These are phyloP conservation scores for Cerastoderma edule DNA, from an alignment of 2,888 invertebrate species.

Conservation along the genomic window DNA sequence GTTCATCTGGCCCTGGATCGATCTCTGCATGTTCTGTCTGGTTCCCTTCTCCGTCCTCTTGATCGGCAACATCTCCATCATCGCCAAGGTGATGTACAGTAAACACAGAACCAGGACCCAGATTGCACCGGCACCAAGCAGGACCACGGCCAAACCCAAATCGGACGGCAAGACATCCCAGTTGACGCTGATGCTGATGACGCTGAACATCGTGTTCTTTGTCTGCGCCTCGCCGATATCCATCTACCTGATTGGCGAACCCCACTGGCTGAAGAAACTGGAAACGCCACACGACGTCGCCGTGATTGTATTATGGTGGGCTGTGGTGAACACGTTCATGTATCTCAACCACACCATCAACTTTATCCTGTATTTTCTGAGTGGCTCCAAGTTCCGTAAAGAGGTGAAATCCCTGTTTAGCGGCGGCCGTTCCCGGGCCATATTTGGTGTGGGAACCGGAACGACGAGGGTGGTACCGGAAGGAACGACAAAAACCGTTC, in stretches of 20 bases:
- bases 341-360: constrained; percentile 72
- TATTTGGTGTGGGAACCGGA: constrained; percentile 26
- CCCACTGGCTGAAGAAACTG: constrained; percentile 40
- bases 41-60: constrained; percentile 70
- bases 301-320: constrained; percentile 54
- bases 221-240: constrained; percentile 69
- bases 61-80: constrained; percentile 70
- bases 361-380: constrained; percentile 72
- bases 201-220: constrained; percentile 67
- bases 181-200: constrained; percentile 66
- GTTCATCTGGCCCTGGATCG: constrained; percentile 72
- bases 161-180: constrained; percentile 57
- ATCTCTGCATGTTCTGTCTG: constrained; percentile 68
- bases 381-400: constrained; percentile 72
- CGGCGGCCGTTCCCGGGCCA: constrained; percentile 26
- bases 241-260: constrained; percentile 64
- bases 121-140: constrained; percentile 11
- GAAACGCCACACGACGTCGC: constrained; percentile 36
- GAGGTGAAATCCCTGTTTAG: constrained; percentile 63
- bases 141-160: neutral
- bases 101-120: constrained; percentile 37
- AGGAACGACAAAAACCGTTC: constrained; percentile 4
- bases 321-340: constrained; percentile 67
- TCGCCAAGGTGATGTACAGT: constrained; percentile 57
- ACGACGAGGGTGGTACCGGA: constrained; percentile 4